Evolutionary conservation across 1,140 invertebrate species (phyloP).

Genomic region (Protaetia brevitarsis): DNA sequence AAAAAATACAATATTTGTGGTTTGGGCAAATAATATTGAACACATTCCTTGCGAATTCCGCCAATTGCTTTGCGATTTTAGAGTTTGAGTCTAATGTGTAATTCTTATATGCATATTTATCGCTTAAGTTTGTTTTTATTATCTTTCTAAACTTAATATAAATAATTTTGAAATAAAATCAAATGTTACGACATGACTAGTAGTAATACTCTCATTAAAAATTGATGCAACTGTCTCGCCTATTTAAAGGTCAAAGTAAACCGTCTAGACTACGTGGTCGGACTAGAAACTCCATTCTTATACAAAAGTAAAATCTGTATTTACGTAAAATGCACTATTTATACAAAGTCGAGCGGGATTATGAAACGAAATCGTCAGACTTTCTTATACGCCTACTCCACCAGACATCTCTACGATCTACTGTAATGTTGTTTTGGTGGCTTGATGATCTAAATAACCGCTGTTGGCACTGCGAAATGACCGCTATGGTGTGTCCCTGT

Average conservation of each 20-base stretch:
- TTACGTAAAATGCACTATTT: not conserved
- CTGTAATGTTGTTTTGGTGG: not conserved
- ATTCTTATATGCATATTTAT: no score
- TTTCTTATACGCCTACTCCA: not conserved
- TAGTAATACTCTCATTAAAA: not conserved
- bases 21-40: no score
- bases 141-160: no score
- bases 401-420: not conserved
- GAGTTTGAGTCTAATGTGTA: no score
- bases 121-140: no score
- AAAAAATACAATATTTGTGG: no score
- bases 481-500: not conserved
- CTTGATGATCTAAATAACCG: not conserved
- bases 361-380: not conserved
- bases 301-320: not conserved
- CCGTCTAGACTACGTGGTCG: not conserved
- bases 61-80: no score
- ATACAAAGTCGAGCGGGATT: not conserved
- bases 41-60: no score
- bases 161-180: no score
- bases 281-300: not conserved
- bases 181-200: no score
- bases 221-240: not conserved
- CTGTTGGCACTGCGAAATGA: not conserved
- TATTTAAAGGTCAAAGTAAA: not conserved